These are phyloP conservation scores for Drosophila willistoni DNA, from an alignment of 1,140 invertebrate genomes.

Conservation along the genomic window DNA sequence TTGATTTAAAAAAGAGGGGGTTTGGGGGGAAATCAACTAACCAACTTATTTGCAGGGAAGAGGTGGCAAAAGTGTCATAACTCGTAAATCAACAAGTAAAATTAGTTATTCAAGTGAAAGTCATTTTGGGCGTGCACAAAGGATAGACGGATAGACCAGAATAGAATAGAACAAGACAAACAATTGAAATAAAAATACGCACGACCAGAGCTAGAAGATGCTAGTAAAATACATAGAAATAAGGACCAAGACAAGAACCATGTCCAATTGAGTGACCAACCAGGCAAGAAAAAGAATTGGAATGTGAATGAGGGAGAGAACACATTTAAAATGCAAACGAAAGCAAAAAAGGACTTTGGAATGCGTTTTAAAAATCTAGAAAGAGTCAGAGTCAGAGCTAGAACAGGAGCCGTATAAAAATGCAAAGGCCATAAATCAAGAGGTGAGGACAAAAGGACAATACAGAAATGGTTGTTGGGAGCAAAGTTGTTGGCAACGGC, in stretches of 20 bases:
- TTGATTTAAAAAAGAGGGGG: neutral
- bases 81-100: neutral
- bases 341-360: neutral
- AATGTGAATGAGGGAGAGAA: neutral
- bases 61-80: neutral
- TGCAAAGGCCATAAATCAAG: neutral
- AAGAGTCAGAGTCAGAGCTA: no score
- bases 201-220: neutral
- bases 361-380: neutral
- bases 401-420: neutral
- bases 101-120: slow-evolving; percentile 1
- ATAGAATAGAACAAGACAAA: neutral
- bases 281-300: slow-evolving; percentile 2
- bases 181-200: neutral
- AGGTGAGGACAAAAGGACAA: neutral
- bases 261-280: slow-evolving; percentile 9
- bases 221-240: neutral
- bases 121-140: neutral
- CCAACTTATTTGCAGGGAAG: no score
- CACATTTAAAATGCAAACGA: slow-evolving; percentile 4
- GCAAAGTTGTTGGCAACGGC: neutral
- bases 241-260: neutral
- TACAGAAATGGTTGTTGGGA: neutral
- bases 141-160: no score
- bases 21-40: no score